Conservation (phyloP, 2,113 vertebrate genomes). For the Poecilia latipinna region DNA sequence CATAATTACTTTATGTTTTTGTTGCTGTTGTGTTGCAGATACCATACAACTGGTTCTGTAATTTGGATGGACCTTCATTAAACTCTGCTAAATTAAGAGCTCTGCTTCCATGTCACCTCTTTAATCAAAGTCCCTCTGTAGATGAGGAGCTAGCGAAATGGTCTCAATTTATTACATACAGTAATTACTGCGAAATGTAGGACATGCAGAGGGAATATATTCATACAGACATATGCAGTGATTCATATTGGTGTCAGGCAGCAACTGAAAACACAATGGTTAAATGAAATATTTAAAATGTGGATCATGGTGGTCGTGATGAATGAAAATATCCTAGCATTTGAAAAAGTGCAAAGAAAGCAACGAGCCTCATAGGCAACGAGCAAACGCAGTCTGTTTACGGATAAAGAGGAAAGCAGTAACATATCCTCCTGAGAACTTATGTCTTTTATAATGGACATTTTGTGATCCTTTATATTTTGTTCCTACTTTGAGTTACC, state of each 20-base stretch:
- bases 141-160: too few relatives aligned
- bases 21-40: too few relatives aligned
- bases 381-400: background rate
- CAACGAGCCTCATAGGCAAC: background rate
- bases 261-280: constrained; percentile 1
- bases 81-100: too few relatives aligned
- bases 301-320: background rate
- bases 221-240: constrained; percentile 17
- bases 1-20: too few relatives aligned
- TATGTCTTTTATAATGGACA: too few relatives aligned
- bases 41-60: too few relatives aligned
- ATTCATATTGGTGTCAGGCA: constrained; percentile 13
- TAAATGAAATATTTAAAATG: background rate
- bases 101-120: too few relatives aligned
- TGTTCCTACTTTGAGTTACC: too few relatives aligned
- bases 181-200: constrained; percentile 26
- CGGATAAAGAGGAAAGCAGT: background rate
- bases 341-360: background rate
- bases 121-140: too few relatives aligned
- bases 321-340: background rate
- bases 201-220: constrained; percentile 10
- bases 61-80: too few relatives aligned
- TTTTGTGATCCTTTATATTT: too few relatives aligned
- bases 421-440: background rate
- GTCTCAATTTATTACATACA: background rate